A percentile compares a stretch with the other conserved stretches of the same genome.
Evolutionary conservation across 2,113 vertebrate species (phyloP).

Genomic region (Oncorhynchus mykiss): DNA sequence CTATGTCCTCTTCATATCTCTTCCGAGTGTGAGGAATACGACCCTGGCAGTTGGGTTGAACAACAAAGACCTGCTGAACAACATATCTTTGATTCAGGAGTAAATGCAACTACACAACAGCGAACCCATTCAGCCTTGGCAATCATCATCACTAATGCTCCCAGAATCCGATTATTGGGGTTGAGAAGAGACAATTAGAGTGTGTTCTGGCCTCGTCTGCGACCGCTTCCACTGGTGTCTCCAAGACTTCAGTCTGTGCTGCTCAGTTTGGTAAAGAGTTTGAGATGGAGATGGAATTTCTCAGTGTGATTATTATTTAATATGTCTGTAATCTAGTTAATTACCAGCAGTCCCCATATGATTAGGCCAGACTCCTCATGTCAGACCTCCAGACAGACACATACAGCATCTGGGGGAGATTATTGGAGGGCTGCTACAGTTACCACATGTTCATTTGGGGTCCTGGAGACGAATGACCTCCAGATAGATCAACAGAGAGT

Average conservation of each 20-base stretch:
- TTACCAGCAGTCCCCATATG: constrained; percentile 61
- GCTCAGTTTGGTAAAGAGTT: neutral
- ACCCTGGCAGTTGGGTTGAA: constrained; percentile 28
- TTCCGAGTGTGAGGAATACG: constrained; percentile 29
- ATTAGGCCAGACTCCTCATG: constrained; percentile 64
- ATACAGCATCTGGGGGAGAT: constrained; percentile 60
- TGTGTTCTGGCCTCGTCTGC: neutral
- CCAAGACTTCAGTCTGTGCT: neutral
- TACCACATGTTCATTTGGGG: constrained; percentile 18
- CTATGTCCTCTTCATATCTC: neutral
- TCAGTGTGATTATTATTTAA: constrained; percentile 51
- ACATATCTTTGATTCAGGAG: constrained; percentile 41
- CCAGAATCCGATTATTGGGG: constrained; percentile 51
- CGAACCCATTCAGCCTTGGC: constrained; percentile 32
- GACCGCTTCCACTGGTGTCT: neutral
- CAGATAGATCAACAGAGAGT: constrained; percentile 14
- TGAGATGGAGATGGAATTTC: constrained; percentile 15
- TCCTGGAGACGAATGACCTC: no score
- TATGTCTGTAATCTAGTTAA: constrained; percentile 68
- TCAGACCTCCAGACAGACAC: constrained; percentile 65
- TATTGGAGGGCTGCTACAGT: constrained; percentile 43
- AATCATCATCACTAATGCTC: constrained; percentile 42
- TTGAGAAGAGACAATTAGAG: constrained; percentile 34
- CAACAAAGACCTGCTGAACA: constrained; percentile 47
- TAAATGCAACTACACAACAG: constrained; percentile 31